phyloP scores from a whole-genome alignment of 2,888 invertebrate genomes.

The Beris morrisii region DNA sequence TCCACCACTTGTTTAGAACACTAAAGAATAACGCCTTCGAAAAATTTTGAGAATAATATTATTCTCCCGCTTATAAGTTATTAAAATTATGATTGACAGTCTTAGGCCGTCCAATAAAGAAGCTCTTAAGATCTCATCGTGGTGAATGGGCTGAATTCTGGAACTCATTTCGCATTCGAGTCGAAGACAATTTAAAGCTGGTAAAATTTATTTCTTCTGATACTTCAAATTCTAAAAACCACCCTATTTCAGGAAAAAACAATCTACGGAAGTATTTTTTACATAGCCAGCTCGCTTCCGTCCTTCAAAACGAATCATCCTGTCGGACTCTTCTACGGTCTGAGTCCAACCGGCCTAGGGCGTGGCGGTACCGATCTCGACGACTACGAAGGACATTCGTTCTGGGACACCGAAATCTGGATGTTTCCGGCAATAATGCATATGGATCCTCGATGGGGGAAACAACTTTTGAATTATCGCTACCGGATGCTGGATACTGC shows the following conservation, averaged over 20 bases:
- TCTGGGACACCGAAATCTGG: conserved; percentile 69
- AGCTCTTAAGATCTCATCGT: conserved; percentile 58
- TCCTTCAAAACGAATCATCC: conserved; percentile 58
- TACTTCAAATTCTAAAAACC: neutral
- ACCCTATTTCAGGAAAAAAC: conserved; percentile 37
- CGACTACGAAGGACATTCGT: conserved; percentile 62
- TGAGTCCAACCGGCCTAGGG: conserved; percentile 63
- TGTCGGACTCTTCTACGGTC: conserved; percentile 58
- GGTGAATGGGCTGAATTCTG: conserved; percentile 59
- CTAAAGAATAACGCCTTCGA: no score
- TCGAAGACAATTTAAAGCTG: conserved; percentile 59
- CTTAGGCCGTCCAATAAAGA: conserved; percentile 58
- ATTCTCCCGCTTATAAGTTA: no score
- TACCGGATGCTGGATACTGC: conserved; percentile 59
- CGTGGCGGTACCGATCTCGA: conserved; percentile 54
- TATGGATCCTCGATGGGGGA: conserved; percentile 58
- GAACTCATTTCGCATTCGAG: conserved; percentile 57
- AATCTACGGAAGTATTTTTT: conserved; percentile 63
- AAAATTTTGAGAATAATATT: no score
- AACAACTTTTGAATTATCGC: conserved; percentile 60
- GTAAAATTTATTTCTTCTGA: conserved; percentile 46
- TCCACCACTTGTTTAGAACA: no score
- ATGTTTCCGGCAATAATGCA: conserved; percentile 62
- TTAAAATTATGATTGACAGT: conserved; percentile 47
- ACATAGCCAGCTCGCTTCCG: conserved; percentile 62